Conservation (phyloP, 1,140 invertebrate genomes). For the Sinonovacula constricta region DNA sequence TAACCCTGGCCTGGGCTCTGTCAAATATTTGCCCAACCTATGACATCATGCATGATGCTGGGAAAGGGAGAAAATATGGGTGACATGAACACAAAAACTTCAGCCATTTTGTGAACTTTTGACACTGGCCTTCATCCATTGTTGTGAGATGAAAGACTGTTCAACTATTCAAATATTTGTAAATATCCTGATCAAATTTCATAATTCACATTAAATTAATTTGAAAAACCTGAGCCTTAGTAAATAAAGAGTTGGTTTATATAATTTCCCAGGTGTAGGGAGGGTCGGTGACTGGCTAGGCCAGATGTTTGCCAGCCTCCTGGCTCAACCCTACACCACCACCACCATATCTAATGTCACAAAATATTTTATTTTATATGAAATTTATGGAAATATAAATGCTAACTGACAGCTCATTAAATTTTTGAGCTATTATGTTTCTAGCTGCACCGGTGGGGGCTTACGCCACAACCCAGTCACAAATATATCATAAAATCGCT, state of each 20-base stretch:
- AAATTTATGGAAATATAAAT: slow-evolving; percentile 57
- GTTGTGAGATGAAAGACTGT: neutral
- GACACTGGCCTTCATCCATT: too few species aligned
- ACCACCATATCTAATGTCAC: slow-evolving; percentile 38
- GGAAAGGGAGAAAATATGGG: slow-evolving; percentile 3
- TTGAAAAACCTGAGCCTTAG: slow-evolving; percentile 31
- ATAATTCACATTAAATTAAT: slow-evolving; percentile 52
- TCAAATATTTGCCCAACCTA: slow-evolving; percentile 53
- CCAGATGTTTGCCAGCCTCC: slow-evolving; percentile 23
- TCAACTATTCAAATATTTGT: slow-evolving; percentile 27
- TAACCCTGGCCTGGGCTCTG: slow-evolving; percentile 23
- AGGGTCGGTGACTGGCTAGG: slow-evolving; percentile 17
- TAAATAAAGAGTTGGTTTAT: slow-evolving; percentile 47
- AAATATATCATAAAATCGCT: too few species aligned
- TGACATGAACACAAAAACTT: slow-evolving; percentile 25
- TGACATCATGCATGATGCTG: slow-evolving; percentile 48
- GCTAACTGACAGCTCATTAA: slow-evolving; percentile 47
- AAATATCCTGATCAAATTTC: slow-evolving; percentile 35
- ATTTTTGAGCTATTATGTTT: slow-evolving; percentile 45
- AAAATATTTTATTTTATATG: slow-evolving; percentile 53
- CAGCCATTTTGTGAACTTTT: slow-evolving; percentile 47
- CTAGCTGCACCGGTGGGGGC: too few species aligned
- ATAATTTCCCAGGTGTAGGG: slow-evolving; percentile 45
- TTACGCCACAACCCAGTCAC: too few species aligned
- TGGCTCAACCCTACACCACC: slow-evolving; percentile 43